Percentiles rank a stretch among this genome's conserved stretches.
These are phyloP conservation scores for rat (Rattus norvegicus) DNA, from an alignment of 2,113 vertebrate species.

Conservation along the genomic window GRCr8 NC_086022.1:46953501-46954000, in stretches of 20 bases:
- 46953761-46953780: background rate
- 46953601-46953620: background rate
- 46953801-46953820: background rate
- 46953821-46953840: background rate
- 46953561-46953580: background rate
- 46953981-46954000: conserved; percentile 11
- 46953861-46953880: background rate
- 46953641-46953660: background rate
- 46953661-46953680: background rate
- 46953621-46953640: background rate
- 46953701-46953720: background rate
- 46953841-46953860: background rate
- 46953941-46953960: background rate
- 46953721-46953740: background rate
- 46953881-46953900: background rate
- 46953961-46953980: background rate
- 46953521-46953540: background rate
- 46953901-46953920: background rate
- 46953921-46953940: background rate
- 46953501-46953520: background rate
- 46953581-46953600: background rate
- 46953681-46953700: background rate
- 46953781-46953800: background rate
- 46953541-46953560: background rate
- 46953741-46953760: background rate